phyloP scores from a whole-genome alignment of 2,888 invertebrate genomes.

The Chironomus riparius region DNA sequence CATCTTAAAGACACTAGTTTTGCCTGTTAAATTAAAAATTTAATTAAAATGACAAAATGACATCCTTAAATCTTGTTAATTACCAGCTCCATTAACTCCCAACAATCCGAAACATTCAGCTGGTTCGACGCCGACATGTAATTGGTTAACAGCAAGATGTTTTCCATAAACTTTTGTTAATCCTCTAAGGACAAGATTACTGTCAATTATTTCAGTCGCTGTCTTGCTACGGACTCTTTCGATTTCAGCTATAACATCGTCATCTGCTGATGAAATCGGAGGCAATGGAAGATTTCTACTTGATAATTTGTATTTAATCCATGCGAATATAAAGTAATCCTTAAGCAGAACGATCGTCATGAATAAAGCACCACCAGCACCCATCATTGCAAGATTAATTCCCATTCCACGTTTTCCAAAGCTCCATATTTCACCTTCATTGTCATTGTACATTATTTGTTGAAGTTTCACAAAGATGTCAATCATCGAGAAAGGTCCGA shows the following conservation, averaged over 20 bases:
- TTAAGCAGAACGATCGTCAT: neutral
- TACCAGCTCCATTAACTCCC: slow-evolving; percentile 39
- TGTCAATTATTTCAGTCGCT: slow-evolving; percentile 32
- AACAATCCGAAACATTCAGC: slow-evolving; percentile 66
- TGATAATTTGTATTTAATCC: neutral
- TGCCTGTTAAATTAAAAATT: slow-evolving; percentile 53
- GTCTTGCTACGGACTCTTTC: slow-evolving; percentile 33
- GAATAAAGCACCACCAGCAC: slow-evolving; percentile 41
- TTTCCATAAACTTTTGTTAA: slow-evolving; percentile 50
- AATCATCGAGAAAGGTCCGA: neutral
- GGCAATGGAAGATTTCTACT: neutral
- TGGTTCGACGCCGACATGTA: slow-evolving; percentile 42
- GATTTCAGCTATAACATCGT: slow-evolving; percentile 38
- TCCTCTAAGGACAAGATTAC: slow-evolving; percentile 42
- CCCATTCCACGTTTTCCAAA: slow-evolving; percentile 48
- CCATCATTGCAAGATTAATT: slow-evolving; percentile 54
- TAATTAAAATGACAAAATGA: neutral
- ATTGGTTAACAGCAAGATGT: slow-evolving; percentile 51
- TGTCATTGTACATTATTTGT: neutral
- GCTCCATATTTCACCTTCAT: neutral
- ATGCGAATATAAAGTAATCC: neutral
- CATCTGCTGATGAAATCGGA: slow-evolving; percentile 31
- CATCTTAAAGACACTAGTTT: slow-evolving; percentile 75
- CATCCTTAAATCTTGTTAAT: neutral
- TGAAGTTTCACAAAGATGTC: neutral